Evolutionary conservation across 2,113 vertebrate species (phyloP).

Genomic region (Platichthys flesus): DNA sequence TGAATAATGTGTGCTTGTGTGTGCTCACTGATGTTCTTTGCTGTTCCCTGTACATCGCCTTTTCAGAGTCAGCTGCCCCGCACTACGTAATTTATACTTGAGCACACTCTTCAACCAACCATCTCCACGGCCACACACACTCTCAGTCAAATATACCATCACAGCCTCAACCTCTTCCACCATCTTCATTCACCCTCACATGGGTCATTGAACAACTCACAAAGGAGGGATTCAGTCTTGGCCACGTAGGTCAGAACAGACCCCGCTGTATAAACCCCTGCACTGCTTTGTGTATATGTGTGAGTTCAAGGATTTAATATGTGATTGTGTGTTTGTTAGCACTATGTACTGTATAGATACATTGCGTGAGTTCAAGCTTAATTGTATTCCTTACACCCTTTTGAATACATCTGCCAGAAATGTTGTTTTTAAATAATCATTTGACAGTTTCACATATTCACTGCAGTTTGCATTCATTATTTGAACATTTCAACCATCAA

Average conservation of each 20-base stretch:
- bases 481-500: no score
- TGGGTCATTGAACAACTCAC: not conserved
- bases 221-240: not conserved
- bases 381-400: no score
- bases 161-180: not conserved
- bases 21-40: not conserved
- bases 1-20: not conserved
- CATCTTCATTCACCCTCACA: not conserved
- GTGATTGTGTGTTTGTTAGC: no score
- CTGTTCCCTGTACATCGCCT: not conserved
- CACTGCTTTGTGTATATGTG: not conserved
- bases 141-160: slow-evolving; percentile 2
- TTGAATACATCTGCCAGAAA: no score
- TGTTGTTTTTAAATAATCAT: no score
- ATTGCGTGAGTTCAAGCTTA: no score
- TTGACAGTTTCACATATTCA: no score
- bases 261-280: not conserved
- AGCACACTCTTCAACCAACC: slow-evolving; percentile 8
- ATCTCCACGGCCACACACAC: slow-evolving; percentile 10
- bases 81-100: not conserved
- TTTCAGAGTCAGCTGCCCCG: not conserved
- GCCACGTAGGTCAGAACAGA: not conserved
- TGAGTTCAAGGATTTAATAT: no score
- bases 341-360: no score
- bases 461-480: no score